Evolutionary conservation across 2,888 invertebrate species (phyloP), one percentile per base, ranked within the genome.

Genomic region (Lutraria lutraria): DNA sequence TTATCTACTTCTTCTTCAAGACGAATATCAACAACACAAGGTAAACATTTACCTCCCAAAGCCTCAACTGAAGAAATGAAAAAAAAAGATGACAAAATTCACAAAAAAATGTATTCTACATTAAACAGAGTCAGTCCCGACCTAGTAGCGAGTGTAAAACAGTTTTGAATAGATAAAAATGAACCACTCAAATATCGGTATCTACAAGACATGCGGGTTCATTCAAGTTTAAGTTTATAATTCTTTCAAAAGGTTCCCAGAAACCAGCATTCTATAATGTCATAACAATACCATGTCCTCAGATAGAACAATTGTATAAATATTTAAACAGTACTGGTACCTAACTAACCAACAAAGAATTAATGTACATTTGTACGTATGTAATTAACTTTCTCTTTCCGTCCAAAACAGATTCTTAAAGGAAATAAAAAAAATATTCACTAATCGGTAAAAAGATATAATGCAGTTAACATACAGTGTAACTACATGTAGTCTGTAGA

Each of bases 1-100:
- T 95, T 90, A 85, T 96, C 91, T 0, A 97, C 97, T 96, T 98
- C 98, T 54, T 97, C 97, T 97, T 99, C 99, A 96, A 98, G 98
- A 92, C 99, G 97, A 19, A 99, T 98, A 97, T 99, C 99, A 0
- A 99, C 98, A 81, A 98, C 97, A 96, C 98, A 98, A 0, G 99
- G 98, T 84, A 99, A 97, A 34, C 98, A 98, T 96, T 98, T 98
- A 0, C 99, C 99, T 84, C 99, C 99, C 19, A 98, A 97, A 76
- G 97, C 98, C 97, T 99, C 98, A 96, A 99, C 98, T 98, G 92
- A 16, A 88, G 63, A 83, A 56, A 83, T 0, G 16, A 43, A 43
- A 43, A 43, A 43, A 80, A 43, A 16, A 3, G 1, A 80, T 72
- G 15, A 72, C n/a, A 29, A 25, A 72, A 72, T 72, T 15, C 4